Conservation (phyloP, 2,797 vertebrate species). For the Prunella strophiata region DNA sequence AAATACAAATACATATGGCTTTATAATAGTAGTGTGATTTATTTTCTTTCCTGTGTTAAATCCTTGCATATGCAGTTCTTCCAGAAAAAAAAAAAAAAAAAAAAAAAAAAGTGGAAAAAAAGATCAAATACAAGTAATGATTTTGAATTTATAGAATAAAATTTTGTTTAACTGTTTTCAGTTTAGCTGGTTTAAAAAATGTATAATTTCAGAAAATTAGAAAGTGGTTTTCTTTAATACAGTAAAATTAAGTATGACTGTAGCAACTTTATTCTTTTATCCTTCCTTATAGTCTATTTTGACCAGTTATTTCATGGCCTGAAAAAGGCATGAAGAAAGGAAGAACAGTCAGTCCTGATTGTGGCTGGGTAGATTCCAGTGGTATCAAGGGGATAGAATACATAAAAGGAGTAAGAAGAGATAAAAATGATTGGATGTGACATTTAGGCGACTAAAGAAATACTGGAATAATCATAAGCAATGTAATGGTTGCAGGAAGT, state of each 20-base stretch:
- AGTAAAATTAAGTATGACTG: background rate
- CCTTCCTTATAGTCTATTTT: background rate
- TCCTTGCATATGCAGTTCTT: background rate
- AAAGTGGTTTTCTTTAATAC: background rate
- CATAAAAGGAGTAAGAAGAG: background rate
- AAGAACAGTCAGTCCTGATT: background rate
- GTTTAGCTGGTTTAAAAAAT: background rate
- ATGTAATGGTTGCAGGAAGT: background rate
- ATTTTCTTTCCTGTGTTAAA: background rate
- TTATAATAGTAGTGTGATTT: background rate
- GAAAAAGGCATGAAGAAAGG: background rate
- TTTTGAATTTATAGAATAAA: background rate
- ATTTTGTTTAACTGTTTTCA: background rate
- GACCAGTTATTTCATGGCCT: background rate
- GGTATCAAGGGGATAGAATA: background rate
- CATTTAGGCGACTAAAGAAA: background rate
- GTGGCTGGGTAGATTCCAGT: background rate
- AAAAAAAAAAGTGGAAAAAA: background rate
- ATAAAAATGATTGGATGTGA: background rate
- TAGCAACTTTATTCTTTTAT: background rate
- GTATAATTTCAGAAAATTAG: background rate
- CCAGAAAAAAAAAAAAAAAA: background rate
- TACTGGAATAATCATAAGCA: background rate
- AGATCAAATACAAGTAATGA: background rate
- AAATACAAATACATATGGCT: background rate